These are phyloP conservation scores for Pipistrellus pipistrellus DNA, from an alignment of 2,797 vertebrate genomes.

Conservation along the genomic window DNA sequence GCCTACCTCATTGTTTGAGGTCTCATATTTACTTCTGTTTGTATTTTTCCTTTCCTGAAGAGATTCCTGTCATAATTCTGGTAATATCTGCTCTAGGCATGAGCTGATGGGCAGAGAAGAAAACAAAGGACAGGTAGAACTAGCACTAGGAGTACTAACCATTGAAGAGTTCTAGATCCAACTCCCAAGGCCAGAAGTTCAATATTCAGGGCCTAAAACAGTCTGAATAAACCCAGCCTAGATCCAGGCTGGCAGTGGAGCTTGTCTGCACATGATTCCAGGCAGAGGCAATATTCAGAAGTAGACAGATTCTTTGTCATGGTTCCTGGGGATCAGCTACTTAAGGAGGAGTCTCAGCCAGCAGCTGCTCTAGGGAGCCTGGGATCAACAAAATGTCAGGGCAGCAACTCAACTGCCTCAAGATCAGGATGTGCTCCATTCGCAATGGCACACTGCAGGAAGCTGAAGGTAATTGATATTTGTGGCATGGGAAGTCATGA, in stretches of 20 bases:
- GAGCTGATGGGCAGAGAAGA: not conserved
- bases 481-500: not conserved
- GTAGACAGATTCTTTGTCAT: not conserved
- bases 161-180: not conserved
- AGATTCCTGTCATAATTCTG: not conserved
- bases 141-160: not conserved
- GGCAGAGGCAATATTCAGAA: not conserved
- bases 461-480: not conserved
- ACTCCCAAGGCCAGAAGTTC: not conserved
- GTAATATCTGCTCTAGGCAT: not conserved
- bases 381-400: not conserved
- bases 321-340: not conserved
- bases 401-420: not conserved
- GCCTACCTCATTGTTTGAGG: not conserved
- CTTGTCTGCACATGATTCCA: not conserved
- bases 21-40: not conserved
- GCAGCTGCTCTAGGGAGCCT: not conserved
- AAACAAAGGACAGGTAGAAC: not conserved
- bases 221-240: not conserved
- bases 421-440: not conserved
- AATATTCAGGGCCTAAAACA: not conserved
- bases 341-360: not conserved
- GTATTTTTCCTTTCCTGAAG: conserved; percentile 38
- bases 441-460: not conserved
- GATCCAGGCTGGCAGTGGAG: not conserved